Evolutionary conservation across 2,888 invertebrate genomes (phyloP), one percentile per base, ranked within the genome.

Genomic region (Hedya salicella): DNA sequence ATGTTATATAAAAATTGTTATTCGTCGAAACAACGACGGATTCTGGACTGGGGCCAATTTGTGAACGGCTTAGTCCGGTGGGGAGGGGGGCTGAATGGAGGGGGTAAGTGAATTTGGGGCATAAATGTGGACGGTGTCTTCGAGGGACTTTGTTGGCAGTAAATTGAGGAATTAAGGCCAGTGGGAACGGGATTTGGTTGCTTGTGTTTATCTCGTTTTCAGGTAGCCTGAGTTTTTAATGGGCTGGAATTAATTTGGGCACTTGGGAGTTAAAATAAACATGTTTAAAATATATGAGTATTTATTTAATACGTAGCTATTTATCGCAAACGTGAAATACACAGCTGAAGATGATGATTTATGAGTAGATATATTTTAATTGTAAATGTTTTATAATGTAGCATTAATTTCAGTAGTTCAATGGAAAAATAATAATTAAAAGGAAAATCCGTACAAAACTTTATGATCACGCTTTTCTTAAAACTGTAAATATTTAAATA

Each of bases 51-150:
- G 25, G 17, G 65, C 65, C 65, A 65, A 65, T 65, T 65, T 65
- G 65, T 30, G 64, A 53, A 52, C 64, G 59, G 65, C 65, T 65
- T 60, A 65, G 65, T 60, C 59, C 65, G 39, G 57, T 21, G 6
- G 59, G 65, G 25, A 2, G 17, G 21, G 61, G 44, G 11, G 25
- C 11, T 14, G 30, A 14, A 16, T 25, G 50, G 19, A 8, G 50
- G 64, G 59, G 65, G 65, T 65, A 65, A 65, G 65, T 65, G 65
- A 65, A 65, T 65, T 65, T 65, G 59, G 52, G 65, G 53, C 59
- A 65, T 59, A 65, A 65, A 65, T 65, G 65, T 56, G 57, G 50
- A 64, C 64, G 39, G 50, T 64, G 59, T 65, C 65, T 65, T 65
- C 14, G 46, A 46, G 52, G 14, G 59, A 65, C 52, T 65, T 60